Percentiles rank a stretch among this genome's conserved stretches.
phyloP scores from a whole-genome alignment of 2,797 vertebrate species.

The Chelmon rostratus region DNA sequence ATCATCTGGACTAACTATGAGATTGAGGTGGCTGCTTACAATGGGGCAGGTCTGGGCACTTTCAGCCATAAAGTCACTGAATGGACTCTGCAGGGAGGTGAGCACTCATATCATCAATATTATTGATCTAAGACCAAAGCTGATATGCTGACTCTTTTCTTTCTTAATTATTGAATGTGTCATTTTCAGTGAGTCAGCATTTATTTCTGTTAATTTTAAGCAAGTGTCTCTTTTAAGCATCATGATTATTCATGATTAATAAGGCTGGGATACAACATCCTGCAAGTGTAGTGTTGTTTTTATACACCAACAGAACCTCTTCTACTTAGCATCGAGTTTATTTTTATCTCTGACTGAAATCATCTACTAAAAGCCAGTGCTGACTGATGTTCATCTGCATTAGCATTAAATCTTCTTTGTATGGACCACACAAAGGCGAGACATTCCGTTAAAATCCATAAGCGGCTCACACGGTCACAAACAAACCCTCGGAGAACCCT shows the following conservation, averaged over 20 bases:
- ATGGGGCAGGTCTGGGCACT: conserved; percentile 93
- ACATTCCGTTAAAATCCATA: conserved; percentile 53
- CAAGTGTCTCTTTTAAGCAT: neutral
- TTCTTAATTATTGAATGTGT: conserved; percentile 10
- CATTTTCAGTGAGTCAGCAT: conserved; percentile 7
- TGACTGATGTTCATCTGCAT: neutral
- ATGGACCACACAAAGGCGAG: conserved; percentile 30
- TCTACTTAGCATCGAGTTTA: conserved; percentile 5
- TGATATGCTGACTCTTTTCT: neutral
- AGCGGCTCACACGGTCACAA: conserved; percentile 46
- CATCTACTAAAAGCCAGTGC: neutral
- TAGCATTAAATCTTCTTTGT: conserved; percentile 33
- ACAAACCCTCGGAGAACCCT: conserved; percentile 40
- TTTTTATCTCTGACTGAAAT: conserved; percentile 15
- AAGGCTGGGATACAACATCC: neutral
- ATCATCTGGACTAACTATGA: conserved; percentile 99
- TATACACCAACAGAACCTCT: neutral
- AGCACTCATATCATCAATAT: conserved; percentile 30
- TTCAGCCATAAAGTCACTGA: conserved; percentile 96
- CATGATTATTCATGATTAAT: conserved; percentile 1
- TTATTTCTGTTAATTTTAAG: neutral
- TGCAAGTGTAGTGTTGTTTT: neutral
- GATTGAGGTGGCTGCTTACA: conserved; percentile 97
- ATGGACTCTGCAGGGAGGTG: conserved; percentile 99
- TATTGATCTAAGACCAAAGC: neutral